Evolutionary conservation across 1,140 invertebrate species (phyloP).

Genomic region (Oedothorax gibbosus): DNA sequence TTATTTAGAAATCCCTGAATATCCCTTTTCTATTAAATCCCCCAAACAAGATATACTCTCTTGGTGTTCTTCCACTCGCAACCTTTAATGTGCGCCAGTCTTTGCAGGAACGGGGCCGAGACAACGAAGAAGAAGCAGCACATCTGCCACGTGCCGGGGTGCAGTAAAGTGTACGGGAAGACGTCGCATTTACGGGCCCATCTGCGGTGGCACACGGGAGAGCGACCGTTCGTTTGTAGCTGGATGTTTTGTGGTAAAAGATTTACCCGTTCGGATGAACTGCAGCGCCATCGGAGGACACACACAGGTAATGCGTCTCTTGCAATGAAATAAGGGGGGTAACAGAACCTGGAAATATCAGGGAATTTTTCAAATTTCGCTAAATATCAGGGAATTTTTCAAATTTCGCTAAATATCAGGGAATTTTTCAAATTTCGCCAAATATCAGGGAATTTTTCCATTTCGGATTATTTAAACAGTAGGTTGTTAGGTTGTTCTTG

Average conservation of each 20-base stretch:
- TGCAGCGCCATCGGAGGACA: conserved; percentile 73
- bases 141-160: conserved; percentile 95
- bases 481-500: too few species aligned
- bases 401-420: too few species aligned
- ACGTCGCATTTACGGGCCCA: conserved; percentile 65
- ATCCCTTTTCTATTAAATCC: too few species aligned
- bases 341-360: neutral
- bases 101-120: conserved; percentile 60
- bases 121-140: conserved; percentile 85
- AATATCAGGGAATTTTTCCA: too few species aligned
- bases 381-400: too few species aligned
- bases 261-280: conserved; percentile 74
- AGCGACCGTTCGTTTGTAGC: conserved; percentile 88
- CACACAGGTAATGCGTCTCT: conserved; percentile 70
- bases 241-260: conserved; percentile 94
- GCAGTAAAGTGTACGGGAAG: conserved; percentile 72
- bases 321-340: neutral
- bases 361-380: neutral
- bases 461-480: too few species aligned
- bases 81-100: neutral
- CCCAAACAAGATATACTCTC: too few species aligned
- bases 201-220: conserved; percentile 89
- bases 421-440: too few species aligned
- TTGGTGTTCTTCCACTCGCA: too few species aligned
- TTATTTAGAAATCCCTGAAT: too few species aligned